These are phyloP conservation scores for Drosophila sturtevanti DNA, from an alignment of 1,140 invertebrate genomes.

Conservation along the genomic window DNA sequence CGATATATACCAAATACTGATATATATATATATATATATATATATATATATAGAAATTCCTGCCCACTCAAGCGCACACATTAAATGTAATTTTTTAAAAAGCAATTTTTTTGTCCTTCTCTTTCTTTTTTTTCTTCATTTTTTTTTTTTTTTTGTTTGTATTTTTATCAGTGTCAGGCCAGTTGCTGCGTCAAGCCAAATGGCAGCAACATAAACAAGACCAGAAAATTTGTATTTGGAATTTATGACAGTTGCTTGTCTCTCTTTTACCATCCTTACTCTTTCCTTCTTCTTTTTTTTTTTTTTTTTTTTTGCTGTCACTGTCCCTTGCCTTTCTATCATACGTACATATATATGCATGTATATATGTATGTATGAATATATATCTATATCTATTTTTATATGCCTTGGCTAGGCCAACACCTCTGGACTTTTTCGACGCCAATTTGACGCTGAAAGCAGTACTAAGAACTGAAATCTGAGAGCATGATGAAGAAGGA, in stretches of 20 bases:
- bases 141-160: conserved; percentile 19
- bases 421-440: conserved; percentile 14
- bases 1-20: conserved; percentile 9
- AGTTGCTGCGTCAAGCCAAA: conserved; percentile 51
- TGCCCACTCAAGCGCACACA: conserved; percentile 76
- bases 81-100: conserved; percentile 80
- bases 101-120: conserved; percentile 50
- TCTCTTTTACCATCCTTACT: neutral
- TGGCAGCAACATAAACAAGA: conserved; percentile 57
- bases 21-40: neutral
- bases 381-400: conserved; percentile 1
- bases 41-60: conserved; percentile 58
- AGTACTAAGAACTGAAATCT: neutral
- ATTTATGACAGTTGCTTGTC: conserved; percentile 72
- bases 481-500: conserved; percentile 6
- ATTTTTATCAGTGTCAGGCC: conserved; percentile 63
- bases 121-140: conserved; percentile 8
- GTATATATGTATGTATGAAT: too few species aligned
- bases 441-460: neutral
- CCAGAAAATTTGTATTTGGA: conserved; percentile 65
- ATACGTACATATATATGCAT: too few species aligned
- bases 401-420: conserved; percentile 13
- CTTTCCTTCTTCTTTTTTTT: neutral
- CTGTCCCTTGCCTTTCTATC: neutral
- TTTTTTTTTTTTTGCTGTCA: neutral